Percentiles rank a stretch among this genome's conserved stretches.
These are phyloP conservation scores for Hemibagrus wyckioides DNA, from an alignment of 2,113 vertebrate species.

Conservation along the genomic window DNA sequence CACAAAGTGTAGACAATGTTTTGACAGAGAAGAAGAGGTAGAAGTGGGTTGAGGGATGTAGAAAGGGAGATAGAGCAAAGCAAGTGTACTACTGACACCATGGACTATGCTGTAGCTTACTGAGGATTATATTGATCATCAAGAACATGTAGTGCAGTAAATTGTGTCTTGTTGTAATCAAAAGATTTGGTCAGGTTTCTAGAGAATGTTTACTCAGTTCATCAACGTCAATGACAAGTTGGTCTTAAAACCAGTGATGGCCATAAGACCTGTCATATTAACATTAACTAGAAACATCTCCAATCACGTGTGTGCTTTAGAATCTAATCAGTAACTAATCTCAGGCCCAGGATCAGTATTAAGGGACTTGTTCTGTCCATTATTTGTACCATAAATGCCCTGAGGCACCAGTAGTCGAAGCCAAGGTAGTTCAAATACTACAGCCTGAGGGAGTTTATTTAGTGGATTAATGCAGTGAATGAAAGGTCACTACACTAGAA, in stretches of 20 bases:
- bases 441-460: constrained; percentile 14
- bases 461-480: not conserved
- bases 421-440: constrained; percentile 9
- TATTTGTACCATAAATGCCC: constrained; percentile 40
- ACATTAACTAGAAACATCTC: constrained; percentile 29
- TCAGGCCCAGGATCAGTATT: constrained; percentile 42
- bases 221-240: constrained; percentile 7
- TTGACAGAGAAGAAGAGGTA: constrained; percentile 64
- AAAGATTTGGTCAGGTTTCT: constrained; percentile 5
- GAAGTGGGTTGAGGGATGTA: constrained; percentile 14
- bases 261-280: constrained; percentile 26
- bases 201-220: constrained; percentile 30
- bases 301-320: constrained; percentile 10
- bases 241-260: constrained; percentile 2
- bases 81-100: constrained; percentile 42
- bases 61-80: constrained; percentile 11
- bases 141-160: constrained; percentile 28
- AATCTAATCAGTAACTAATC: constrained; percentile 21
- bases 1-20: constrained; percentile 65
- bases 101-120: constrained; percentile 38
- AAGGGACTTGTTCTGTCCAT: constrained; percentile 31
- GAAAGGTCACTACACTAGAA: constrained; percentile 20
- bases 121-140: constrained; percentile 34
- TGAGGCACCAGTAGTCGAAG: constrained; percentile 45
- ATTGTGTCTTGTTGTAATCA: constrained; percentile 21